A percentile compares a stretch with the other conserved stretches of the same genome.
phyloP scores from a whole-genome alignment of 2,888 invertebrate species.

The Tortricodes alternella region DNA sequence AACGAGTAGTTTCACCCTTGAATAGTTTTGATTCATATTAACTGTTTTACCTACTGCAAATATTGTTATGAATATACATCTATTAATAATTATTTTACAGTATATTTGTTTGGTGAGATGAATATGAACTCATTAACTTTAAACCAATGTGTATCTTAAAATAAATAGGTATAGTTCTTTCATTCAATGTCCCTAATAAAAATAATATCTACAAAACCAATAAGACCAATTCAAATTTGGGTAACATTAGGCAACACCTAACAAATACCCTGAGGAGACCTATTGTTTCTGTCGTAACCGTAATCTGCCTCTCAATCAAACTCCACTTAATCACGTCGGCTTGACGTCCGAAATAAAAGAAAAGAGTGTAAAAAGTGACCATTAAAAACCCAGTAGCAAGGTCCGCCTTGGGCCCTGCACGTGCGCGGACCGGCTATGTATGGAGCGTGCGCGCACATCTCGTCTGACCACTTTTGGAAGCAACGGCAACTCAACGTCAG shows the following conservation, averaged over 20 bases:
- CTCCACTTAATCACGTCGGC: slow-evolving; percentile 30
- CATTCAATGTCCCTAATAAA: background rate
- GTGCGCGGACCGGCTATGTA: slow-evolving; percentile 55
- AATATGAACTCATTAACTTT: no score
- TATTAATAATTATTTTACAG: no score
- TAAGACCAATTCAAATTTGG: background rate
- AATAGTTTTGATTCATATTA: no score
- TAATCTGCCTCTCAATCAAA: slow-evolving; percentile 29
- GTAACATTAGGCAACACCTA: background rate
- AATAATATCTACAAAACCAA: background rate
- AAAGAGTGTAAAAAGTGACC: slow-evolving; percentile 57
- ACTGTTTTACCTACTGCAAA: no score
- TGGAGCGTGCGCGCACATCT: slow-evolving; percentile 55
- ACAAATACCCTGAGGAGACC: background rate
- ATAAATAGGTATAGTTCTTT: no score
- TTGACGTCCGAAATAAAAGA: slow-evolving; percentile 45
- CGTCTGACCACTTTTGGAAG: slow-evolving; percentile 67
- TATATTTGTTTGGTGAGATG: no score
- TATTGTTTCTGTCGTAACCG: slow-evolving; percentile 23
- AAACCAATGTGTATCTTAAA: no score
- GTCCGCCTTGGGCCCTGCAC: slow-evolving; percentile 65
- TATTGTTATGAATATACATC: no score
- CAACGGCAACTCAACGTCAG: slow-evolving; percentile 41
- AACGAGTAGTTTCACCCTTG: no score
- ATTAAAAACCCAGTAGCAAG: slow-evolving; percentile 72